These are phyloP conservation scores for Tenthredo notha DNA, from an alignment of 2,888 invertebrate genomes.

Conservation along the genomic window DNA sequence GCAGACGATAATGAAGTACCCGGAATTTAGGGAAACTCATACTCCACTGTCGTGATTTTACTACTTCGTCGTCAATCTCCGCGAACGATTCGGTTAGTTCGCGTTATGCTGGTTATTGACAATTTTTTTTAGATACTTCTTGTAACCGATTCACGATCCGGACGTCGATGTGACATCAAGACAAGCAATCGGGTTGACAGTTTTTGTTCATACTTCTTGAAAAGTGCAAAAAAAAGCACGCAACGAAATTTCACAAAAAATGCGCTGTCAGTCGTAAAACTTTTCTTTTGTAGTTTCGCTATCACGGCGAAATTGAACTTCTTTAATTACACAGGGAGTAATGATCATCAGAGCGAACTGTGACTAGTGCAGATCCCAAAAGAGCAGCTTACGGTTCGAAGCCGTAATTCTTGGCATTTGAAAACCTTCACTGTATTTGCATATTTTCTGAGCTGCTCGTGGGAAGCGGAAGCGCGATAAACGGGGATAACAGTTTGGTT, in stretches of 20 bases:
- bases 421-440: not conserved
- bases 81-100: constrained; percentile 31
- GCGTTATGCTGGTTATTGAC: not conserved
- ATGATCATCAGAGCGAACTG: not conserved
- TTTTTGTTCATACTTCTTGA: not conserved
- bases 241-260: not conserved
- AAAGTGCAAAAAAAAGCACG: not conserved
- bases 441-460: not conserved
- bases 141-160: not conserved
- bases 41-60: not conserved
- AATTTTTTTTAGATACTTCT: not conserved
- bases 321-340: not conserved
- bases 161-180: not conserved
- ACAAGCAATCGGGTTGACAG: not conserved
- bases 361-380: not conserved
- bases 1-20: constrained; percentile 48
- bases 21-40: constrained; percentile 10
- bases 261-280: no score
- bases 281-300: not conserved
- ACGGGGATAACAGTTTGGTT: not conserved
- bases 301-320: not conserved
- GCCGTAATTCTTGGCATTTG: not conserved
- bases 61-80: not conserved
- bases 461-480: not conserved
- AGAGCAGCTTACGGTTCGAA: not conserved